Conservation (phyloP, 2,888 invertebrate species). For the Monochamus alternatus region DNA sequence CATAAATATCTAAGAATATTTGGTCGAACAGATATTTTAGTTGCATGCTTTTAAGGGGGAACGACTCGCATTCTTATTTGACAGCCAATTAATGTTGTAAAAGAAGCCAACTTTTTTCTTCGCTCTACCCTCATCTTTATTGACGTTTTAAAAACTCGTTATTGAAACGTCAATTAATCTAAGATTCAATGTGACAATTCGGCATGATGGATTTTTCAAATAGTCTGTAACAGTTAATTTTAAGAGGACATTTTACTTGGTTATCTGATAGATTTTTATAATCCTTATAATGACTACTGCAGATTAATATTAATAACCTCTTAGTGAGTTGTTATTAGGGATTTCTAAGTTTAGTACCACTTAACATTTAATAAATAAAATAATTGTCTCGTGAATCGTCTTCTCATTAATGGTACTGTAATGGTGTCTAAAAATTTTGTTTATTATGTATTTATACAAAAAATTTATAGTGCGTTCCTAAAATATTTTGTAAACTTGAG, state of each 20-base stretch:
- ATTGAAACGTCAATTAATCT: slow-evolving; percentile 66
- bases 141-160: slow-evolving; percentile 67
- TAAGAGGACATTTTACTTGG: slow-evolving; percentile 35
- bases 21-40: slow-evolving; percentile 16
- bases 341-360: too few relatives aligned
- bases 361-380: too few relatives aligned
- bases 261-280: slow-evolving; percentile 54
- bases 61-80: slow-evolving; percentile 53
- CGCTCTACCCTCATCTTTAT: slow-evolving; percentile 57
- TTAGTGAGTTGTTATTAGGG: slow-evolving; percentile 16
- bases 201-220: slow-evolving; percentile 54
- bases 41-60: slow-evolving; percentile 2
- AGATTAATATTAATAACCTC: slow-evolving; percentile 31
- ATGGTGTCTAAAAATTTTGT: too few relatives aligned
- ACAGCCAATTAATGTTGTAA: slow-evolving; percentile 62
- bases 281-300: slow-evolving; percentile 44
- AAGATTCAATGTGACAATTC: slow-evolving; percentile 60
- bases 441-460: too few relatives aligned
- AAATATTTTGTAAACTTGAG: too few relatives aligned
- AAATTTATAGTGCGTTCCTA: too few relatives aligned
- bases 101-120: slow-evolving; percentile 56
- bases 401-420: too few relatives aligned
- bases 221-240: slow-evolving; percentile 43
- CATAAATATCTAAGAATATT: neutral
- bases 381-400: too few relatives aligned